Percentiles rank a stretch among this genome's conserved stretches.
phyloP scores from a whole-genome alignment of 2,797 vertebrate genomes.

The Enteromius mattozi region DNA sequence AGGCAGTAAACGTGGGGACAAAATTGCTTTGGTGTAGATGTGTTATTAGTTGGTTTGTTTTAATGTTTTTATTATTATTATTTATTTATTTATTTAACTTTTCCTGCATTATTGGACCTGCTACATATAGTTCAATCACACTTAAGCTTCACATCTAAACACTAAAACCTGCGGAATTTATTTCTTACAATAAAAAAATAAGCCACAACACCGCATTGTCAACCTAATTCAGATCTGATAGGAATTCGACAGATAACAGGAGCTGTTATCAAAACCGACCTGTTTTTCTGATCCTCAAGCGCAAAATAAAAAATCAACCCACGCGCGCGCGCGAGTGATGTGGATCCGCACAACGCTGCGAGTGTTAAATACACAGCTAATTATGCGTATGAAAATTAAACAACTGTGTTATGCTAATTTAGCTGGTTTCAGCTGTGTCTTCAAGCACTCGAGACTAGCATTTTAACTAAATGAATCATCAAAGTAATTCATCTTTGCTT shows the following conservation, averaged over 20 bases:
- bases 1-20: background rate
- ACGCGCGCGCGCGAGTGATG: conserved; percentile 71
- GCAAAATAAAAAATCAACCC: conserved; percentile 41
- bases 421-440: conserved; percentile 89
- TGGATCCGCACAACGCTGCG: conserved; percentile 83
- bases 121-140: background rate
- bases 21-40: background rate
- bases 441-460: conserved; percentile 88
- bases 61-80: background rate
- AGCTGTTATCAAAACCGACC: background rate
- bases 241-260: background rate
- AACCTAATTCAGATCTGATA: background rate
- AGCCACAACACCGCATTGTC: background rate
- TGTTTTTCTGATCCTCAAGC: conserved; percentile 47
- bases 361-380: conserved; percentile 99
- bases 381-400: conserved; percentile 99
- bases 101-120: background rate
- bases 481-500: conserved; percentile 84
- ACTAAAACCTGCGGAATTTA: background rate
- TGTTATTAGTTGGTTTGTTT: background rate
- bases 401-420: conserved; percentile 98
- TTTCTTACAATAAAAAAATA: no score
- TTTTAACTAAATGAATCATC: conserved; percentile 89
- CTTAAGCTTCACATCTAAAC: background rate
- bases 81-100: background rate